Base-by-base conservation (phyloP, 2,113 vertebrate species). In the Micromys minutus region DNA sequence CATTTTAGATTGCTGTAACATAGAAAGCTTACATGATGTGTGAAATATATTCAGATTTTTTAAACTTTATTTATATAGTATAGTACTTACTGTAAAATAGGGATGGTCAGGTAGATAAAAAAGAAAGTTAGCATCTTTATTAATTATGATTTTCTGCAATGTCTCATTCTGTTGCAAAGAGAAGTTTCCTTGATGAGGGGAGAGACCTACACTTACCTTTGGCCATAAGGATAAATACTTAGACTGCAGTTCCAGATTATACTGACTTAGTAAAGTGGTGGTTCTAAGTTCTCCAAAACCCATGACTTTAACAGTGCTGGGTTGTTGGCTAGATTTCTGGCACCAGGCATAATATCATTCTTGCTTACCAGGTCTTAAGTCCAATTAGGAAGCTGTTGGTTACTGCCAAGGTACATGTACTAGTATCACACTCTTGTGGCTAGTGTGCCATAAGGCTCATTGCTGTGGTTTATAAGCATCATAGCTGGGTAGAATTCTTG, bases 41-140 rank as follows among this genome's bases (percentile, higher is more conserved):
- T 92, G 65, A 91, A 89, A 87, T 92, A 90, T 74, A 90, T 83
- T 75, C 42, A 90, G 50, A 81, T 85, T 88, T 8, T 1, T 61
- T 75, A 67, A 77, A 87, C 50, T 5, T 42, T 22, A 69, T 74
- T 59, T 89, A 87, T 55, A 75, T 4, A 91, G 34, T 15, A 84
- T 63, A 69, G 47, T 69, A 92, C 24, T n/a, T 80, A 85, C 87
- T 96, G 19, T 94, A 80, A 57, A 91, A 59, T 63, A 79, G 45
- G 50, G 72, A 88, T 0, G 22, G 10, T 88, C 19, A 90, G 24
- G 89, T 34, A 7, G 94, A 34, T 86, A 42, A 94, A n/a, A 89
- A 90, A 67, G 21, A 57, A 39, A 81, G 21, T 81, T 57, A n/a
- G 36, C 12, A 26, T 39, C 59, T 57, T 7, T n/a, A 39, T 57